phyloP scores from a whole-genome alignment of 2,797 vertebrate genomes.

The Rhinoraja longicauda region DNA sequence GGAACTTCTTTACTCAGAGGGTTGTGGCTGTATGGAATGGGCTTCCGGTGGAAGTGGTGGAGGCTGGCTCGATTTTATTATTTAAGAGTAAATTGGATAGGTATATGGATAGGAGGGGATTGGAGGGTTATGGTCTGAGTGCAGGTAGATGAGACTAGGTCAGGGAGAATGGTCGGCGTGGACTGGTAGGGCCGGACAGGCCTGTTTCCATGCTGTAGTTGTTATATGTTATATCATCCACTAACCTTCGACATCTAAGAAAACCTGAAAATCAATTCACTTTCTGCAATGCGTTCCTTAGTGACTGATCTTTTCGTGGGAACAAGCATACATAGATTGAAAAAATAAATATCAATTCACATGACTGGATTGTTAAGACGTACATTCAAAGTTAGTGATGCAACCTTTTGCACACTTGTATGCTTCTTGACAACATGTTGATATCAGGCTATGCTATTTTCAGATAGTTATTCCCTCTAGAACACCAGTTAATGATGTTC shows the following conservation, averaged over 20 bases:
- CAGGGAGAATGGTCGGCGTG: no score
- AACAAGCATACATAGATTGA: background rate
- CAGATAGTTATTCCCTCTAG: background rate
- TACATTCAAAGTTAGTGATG: background rate
- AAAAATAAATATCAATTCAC: background rate
- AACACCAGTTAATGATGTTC: background rate
- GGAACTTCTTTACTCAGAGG: no score
- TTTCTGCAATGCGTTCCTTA: background rate
- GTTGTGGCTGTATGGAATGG: no score
- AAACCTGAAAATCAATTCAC: background rate
- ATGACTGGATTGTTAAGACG: background rate
- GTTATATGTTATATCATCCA: no score
- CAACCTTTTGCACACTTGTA: background rate
- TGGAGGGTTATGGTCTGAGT: no score
- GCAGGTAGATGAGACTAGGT: no score
- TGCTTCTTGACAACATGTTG: background rate
- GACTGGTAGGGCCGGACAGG: no score
- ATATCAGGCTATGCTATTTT: background rate
- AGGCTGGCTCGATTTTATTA: no score
- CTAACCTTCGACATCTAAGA: background rate
- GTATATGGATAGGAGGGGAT: no score
- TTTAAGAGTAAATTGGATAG: no score
- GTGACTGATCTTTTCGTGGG: background rate
- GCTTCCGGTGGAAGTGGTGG: no score
- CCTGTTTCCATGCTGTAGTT: no score